Percentiles rank a stretch among this genome's conserved stretches.
Evolutionary conservation across 2,797 vertebrate species (phyloP).

Genomic region (Tragelaphus eurycerus): DNA sequence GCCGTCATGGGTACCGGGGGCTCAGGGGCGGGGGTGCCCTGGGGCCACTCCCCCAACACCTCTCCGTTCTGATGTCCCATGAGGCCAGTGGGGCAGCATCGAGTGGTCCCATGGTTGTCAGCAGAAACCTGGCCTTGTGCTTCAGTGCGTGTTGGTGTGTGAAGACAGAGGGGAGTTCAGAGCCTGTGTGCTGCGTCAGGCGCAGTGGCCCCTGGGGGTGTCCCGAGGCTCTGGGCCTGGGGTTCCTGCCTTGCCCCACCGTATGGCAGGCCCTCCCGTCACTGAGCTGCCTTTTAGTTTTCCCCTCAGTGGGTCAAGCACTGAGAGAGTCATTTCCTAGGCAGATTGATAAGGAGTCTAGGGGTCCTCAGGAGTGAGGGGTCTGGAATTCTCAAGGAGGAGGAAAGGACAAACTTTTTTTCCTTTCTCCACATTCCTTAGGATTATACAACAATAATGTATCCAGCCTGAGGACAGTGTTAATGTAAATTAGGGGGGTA

Average conservation of each 20-base stretch:
- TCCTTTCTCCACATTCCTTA: too few species aligned
- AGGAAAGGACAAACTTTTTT: too few species aligned
- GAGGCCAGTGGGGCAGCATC: not conserved
- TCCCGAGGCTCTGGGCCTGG: not conserved
- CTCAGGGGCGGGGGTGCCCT: not conserved
- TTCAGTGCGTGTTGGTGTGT: not conserved
- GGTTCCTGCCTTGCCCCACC: not conserved
- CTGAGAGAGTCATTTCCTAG: too few species aligned
- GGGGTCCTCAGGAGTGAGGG: too few species aligned
- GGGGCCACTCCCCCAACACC: not conserved
- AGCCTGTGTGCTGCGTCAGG: not conserved
- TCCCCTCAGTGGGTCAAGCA: not conserved
- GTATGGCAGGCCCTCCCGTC: rapidly evolving
- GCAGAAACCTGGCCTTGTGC: not conserved
- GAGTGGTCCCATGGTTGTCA: not conserved
- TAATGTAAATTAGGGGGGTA: too few species aligned
- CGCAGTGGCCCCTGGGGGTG: rapidly evolving
- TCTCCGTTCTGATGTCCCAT: not conserved
- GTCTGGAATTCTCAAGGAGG: too few species aligned
- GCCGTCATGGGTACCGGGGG: rapidly evolving
- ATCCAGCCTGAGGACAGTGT: too few species aligned
- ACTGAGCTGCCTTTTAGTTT: not conserved
- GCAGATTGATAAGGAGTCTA: too few species aligned
- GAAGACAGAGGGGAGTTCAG: not conserved
- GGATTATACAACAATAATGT: too few species aligned